phyloP scores from a whole-genome alignment of 2,888 invertebrate genomes.

The Brachyptera putata region DNA sequence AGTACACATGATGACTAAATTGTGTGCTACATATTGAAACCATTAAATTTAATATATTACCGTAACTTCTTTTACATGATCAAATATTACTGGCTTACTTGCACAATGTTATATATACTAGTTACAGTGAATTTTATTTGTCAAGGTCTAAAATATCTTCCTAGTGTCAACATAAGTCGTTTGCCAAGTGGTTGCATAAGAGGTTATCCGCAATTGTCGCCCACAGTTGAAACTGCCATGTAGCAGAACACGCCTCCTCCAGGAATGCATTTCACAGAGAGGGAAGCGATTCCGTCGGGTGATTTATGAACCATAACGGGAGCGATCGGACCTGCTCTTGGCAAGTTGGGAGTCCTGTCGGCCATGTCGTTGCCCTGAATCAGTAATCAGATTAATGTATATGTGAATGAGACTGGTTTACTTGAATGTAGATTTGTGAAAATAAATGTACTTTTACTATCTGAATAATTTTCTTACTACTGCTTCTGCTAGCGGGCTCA shows the following conservation, averaged over 20 bases:
- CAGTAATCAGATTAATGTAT: constrained; percentile 6
- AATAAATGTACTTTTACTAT: not conserved
- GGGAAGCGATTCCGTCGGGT: constrained; percentile 52
- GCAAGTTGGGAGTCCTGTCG: constrained; percentile 43
- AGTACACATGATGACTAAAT: too few species aligned
- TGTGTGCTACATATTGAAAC: too few species aligned
- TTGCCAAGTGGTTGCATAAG: too few species aligned
- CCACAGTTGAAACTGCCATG: constrained; percentile 54
- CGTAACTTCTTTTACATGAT: too few species aligned
- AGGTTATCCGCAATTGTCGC: too few species aligned
- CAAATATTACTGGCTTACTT: too few species aligned
- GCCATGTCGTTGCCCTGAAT: constrained; percentile 37
- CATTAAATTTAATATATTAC: too few species aligned
- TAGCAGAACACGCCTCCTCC: constrained; percentile 54
- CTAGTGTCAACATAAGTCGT: too few species aligned
- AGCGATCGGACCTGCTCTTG: constrained; percentile 50
- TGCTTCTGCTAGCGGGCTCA: constrained; percentile 48
- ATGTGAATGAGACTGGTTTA: not conserved
- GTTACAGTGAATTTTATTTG: too few species aligned
- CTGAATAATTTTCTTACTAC: constrained; percentile 37
- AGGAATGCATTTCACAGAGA: constrained; percentile 50
- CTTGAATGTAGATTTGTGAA: not conserved
- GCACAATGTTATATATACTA: too few species aligned
- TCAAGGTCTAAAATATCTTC: too few species aligned
- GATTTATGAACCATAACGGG: constrained; percentile 51